Conservation (phyloP, 23 tunicate species). For the Ascidia mentula region DNA sequence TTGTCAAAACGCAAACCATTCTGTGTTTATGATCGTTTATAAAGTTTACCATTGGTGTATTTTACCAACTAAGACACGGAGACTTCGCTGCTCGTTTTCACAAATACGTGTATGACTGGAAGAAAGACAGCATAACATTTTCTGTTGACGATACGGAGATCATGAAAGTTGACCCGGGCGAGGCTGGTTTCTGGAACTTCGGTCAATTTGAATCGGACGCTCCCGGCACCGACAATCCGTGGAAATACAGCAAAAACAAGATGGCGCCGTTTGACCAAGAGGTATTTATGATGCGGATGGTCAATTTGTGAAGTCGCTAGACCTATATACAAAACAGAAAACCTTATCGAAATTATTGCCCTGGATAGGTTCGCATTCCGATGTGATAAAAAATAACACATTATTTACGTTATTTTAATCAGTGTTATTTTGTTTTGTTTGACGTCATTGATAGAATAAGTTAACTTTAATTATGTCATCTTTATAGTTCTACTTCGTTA, state of each 20-base stretch:
- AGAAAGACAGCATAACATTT: slow-evolving; percentile 44
- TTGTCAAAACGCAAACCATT: too few relatives aligned
- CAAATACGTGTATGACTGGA: slow-evolving; percentile 72
- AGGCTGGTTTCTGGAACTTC: slow-evolving; percentile 68
- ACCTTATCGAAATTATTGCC: too few relatives aligned
- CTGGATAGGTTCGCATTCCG: too few relatives aligned
- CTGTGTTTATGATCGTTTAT: too few relatives aligned
- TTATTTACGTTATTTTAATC: too few relatives aligned
- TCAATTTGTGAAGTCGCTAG: too few relatives aligned
- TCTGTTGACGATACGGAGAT: slow-evolving; percentile 50
- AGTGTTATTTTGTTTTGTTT: too few relatives aligned
- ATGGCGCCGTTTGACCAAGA: slow-evolving; percentile 90
- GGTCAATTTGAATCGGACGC: slow-evolving; percentile 67
- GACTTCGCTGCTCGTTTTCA: slow-evolving; percentile 61
- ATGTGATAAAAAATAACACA: too few relatives aligned
- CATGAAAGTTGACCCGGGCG: slow-evolving; percentile 55
- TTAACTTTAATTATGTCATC: too few relatives aligned
- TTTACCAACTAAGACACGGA: slow-evolving; percentile 28
- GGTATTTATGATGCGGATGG: slow-evolving; percentile 13
- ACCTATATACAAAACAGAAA: too few relatives aligned
- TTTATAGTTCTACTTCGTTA: slow-evolving; percentile 73
- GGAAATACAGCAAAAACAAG: slow-evolving; percentile 57
- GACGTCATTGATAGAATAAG: too few relatives aligned
- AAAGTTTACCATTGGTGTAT: too few relatives aligned
- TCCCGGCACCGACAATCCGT: slow-evolving; percentile 81